A percentile compares a stretch with the other conserved stretches of the same genome.
These are phyloP conservation scores for Hyphantria cunea DNA, from an alignment of 1,140 invertebrate genomes.

Conservation along the genomic window DNA sequence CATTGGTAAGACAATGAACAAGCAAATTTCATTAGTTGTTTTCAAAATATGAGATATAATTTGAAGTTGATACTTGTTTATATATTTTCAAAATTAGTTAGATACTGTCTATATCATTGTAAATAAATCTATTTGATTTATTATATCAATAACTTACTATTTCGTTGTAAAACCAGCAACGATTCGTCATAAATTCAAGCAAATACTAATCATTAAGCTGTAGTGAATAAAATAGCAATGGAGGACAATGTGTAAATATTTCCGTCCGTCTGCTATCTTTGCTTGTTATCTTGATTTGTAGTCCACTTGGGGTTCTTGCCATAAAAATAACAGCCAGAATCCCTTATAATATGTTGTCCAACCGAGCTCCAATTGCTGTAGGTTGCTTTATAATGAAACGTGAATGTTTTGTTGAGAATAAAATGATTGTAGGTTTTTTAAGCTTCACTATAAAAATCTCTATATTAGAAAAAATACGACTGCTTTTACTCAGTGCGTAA, in stretches of 20 bases:
- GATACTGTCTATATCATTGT: no score
- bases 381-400: constrained; percentile 46
- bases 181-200: background rate
- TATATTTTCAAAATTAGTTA: no score
- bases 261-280: constrained; percentile 46
- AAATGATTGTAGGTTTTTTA: constrained; percentile 34
- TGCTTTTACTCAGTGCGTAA: background rate
- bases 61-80: no score
- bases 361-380: constrained; percentile 45
- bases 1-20: no score
- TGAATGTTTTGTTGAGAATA: constrained; percentile 39
- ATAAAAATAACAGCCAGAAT: constrained; percentile 63
- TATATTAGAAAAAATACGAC: constrained; percentile 12
- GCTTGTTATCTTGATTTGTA: constrained; percentile 73
- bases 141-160: no score
- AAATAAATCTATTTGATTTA: no score
- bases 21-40: no score
- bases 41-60: no score
- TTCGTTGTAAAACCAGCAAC: background rate
- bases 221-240: constrained; percentile 30
- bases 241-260: constrained; percentile 52
- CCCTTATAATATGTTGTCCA: constrained; percentile 53
- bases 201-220: constrained; percentile 18
- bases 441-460: constrained; percentile 29
- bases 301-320: constrained; percentile 49